Conservation (phyloP, 2,113 vertebrate species). For the Bucco capensis region DNA sequence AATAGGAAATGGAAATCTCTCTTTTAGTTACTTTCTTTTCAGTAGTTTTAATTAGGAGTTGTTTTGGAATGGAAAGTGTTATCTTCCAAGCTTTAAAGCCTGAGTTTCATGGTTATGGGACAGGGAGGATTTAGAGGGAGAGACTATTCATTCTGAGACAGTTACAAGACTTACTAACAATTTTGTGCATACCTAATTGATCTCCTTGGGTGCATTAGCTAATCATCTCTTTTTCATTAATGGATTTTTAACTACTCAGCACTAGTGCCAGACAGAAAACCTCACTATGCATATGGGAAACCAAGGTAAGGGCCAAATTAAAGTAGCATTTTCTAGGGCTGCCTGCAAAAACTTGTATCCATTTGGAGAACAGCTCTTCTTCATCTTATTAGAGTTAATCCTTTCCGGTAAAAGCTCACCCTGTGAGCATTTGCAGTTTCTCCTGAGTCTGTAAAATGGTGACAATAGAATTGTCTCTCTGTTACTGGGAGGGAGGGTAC, state of each 20-base stretch:
- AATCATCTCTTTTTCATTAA: not conserved
- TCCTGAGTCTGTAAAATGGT: not conserved
- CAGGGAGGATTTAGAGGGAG: not conserved
- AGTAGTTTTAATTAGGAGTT: not conserved
- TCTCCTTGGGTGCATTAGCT: not conserved
- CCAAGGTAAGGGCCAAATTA: not conserved
- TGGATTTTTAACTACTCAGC: not conserved
- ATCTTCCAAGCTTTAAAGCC: not conserved
- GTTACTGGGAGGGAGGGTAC: not conserved
- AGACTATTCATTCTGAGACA: not conserved
- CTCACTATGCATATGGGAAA: not conserved
- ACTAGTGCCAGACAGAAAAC: not conserved
- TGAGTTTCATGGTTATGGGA: not conserved
- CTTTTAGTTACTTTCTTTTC: not conserved
- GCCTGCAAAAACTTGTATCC: not conserved
- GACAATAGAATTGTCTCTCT: constrained; percentile 33
- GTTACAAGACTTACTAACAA: not conserved
- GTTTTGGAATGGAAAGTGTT: not conserved
- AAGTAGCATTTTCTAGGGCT: not conserved
- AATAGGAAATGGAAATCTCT: not conserved
- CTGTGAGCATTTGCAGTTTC: not conserved
- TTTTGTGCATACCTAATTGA: not conserved
- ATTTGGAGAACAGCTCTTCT: not conserved
- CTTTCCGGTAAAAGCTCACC: not conserved
- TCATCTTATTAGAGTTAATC: not conserved